Evolutionary conservation across 2,888 invertebrate genomes (phyloP), one percentile per base, ranked within the genome.

Genomic region (Augochlorella aurata): DNA sequence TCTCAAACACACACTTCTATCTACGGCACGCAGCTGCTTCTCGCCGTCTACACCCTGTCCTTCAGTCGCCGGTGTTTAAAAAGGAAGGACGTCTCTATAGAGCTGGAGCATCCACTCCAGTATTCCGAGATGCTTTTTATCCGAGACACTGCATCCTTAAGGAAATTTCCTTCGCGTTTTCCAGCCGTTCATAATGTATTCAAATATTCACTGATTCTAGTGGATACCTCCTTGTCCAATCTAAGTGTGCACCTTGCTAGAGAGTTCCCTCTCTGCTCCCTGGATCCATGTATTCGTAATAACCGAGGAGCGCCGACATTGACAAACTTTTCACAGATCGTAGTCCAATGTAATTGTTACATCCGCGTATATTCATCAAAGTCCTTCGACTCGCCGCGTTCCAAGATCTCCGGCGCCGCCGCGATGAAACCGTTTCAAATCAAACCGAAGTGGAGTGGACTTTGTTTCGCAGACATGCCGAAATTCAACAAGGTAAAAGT

Each of bases 31-130:
- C 77, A 61, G 54, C 69, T 68, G 45, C 24, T 82, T 79, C 81
- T 85, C 77, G 87, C 83, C 85, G 77, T 63, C 44, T 66, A 77
- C 50, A 44, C 71, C 50, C 10, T 65, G 52, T 44, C 67, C 68
- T 18, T 58, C 45, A 61, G 16, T 65, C 79, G 65, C 50, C 29
- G 63, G 47, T 45, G 58, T 68, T 77, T 45, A 71, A 77, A 70
- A 38, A 71, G 21, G 38, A n/a, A 50, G 49, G 38, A 45, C 65
- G 58, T n/a, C 24, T 63, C 44, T 61, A 68, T 79, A 71, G 47
- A 77, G 70, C 61, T 49, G 21, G 47, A 82, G 66, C 61, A 67
- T 69, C 65, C 52, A 47, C 68, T 58, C 58, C 16, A 50, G 65
- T 74, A 74, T 65, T 58, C 52, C 73, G 21, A 38, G 49, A 38